Base-by-base conservation (phyloP, 2,113 vertebrate genomes). In the Mugil cephalus region DNA sequence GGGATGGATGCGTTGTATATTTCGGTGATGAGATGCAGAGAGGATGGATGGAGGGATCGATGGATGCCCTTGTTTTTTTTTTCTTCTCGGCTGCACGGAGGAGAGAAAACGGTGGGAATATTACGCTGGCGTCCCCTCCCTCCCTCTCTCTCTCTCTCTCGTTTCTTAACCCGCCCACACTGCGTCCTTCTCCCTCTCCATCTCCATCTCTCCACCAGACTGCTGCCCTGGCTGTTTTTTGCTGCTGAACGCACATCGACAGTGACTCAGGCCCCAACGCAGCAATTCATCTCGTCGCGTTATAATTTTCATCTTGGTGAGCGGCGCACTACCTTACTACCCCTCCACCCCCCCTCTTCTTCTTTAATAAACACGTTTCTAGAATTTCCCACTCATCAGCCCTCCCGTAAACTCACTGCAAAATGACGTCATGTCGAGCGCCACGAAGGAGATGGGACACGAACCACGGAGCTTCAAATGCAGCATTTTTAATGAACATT, bases 401-500 rank as follows among this genome's bases (percentile, higher is more conserved):
- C 51, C n/a, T 34, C 18, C 34, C 48, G 7, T 36, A 59, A 53
- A 59, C 78, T 74, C 79, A 89, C 94, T 88, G 93, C 93, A 94
- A 87, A 87, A 93, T 94, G 91, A 94, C 93, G 92, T 94, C 92
- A 94, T 80, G 58, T 64, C 43, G 82, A 46, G 78, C 24, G 65
- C 24, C 46, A 72, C 30, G 38, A 56, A 75, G 18, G 38, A 36
- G 53, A 13, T 7, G 19, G 63, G 18, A 68, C 34, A 59, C n/a
- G 2, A 6, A 48, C 38, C 9, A 68, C 56, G 64, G 21, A 70
- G 19, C 73, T 89, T 93, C 63, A 93, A 94, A 93, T 92, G 90
- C 93, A 93, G 91, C 87, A 94, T 93, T 93, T 68, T 94, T 93
- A 94, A 91, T 94, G 74, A 90, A 90, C 88, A 89, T 91, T 93